Evolutionary conservation across 1,140 invertebrate species (phyloP), one percentile per base, ranked within the genome.

Genomic region (Atta colombica): DNA sequence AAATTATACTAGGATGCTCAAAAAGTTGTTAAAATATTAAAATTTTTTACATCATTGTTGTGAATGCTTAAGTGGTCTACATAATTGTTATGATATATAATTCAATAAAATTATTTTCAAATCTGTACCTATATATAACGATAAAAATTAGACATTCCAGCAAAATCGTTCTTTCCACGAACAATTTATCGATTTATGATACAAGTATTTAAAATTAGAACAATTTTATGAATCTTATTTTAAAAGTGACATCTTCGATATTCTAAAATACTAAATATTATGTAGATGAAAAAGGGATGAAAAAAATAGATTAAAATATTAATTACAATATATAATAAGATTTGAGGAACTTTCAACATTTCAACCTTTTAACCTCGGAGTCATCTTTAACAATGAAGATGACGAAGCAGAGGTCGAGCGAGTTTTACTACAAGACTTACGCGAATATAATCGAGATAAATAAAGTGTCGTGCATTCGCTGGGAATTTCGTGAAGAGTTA

Each of bases 331-430:
- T 14, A 31, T 35, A 72, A 60, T 82, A 49, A 21, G 49, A 74
- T 49, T 72, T 12, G 53, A 72, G 51, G 18, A 0, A 60, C 51
- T 45, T n/a, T 31, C 68, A 55, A 3, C 39, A 82, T 82, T 82
- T 82, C 3, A 72, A 18, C 16, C 53, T 66, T 78, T 81, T 53
- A 71, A 82, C 80, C 21, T 82, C 35, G 10, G 12, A 81, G 5
- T 60, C 68, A 74, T 68, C 80, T 82, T 82, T 82, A 82, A 10
- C 31, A 45, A 39, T 35, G 66, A 61, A 51, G 21, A 72, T 82
- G 68, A 82, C 39, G 80, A 82, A 39, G 80, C 80, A 31, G 51
- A 45, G 65, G 6, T 58, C 78, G 69, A 58, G 18, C 66, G 55
- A 84, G 69, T 84, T 84, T 84, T 75, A 61, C 39, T 45, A 0